phyloP scores from a whole-genome alignment of 2,113 vertebrate species.

The Danionella cerebrum region DNA sequence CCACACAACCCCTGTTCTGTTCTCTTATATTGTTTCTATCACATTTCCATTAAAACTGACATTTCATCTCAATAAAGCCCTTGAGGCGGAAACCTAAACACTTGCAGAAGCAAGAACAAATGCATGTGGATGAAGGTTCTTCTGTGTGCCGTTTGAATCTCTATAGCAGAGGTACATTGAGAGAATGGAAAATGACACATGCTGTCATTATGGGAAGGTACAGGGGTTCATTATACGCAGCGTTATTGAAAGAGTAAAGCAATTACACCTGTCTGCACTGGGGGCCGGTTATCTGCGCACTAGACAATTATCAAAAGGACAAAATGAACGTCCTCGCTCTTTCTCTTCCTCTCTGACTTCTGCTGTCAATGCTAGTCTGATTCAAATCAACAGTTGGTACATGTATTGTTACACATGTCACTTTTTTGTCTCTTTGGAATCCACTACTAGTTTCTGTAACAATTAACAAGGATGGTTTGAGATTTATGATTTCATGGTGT shows the following conservation, averaged over 20 bases:
- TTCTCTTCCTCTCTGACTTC: background rate
- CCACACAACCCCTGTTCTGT: constrained; percentile 53
- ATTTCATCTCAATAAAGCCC: constrained; percentile 79
- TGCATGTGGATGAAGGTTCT: constrained; percentile 13
- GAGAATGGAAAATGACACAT: constrained; percentile 38
- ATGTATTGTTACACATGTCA: background rate
- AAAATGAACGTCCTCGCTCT: constrained; percentile 27
- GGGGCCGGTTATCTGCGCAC: constrained; percentile 62
- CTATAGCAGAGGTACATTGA: background rate
- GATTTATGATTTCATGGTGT: background rate
- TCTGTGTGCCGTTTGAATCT: background rate
- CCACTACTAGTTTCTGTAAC: background rate
- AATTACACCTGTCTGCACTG: constrained; percentile 68
- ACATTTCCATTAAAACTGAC: constrained; percentile 79
- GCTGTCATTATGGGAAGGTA: constrained; percentile 60
- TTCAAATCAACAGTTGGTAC: background rate
- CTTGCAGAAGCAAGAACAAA: constrained; percentile 46
- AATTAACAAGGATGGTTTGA: background rate
- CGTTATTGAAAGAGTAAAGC: constrained; percentile 62
- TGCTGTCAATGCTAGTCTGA: background rate
- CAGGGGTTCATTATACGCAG: constrained; percentile 60
- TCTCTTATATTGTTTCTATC: constrained; percentile 67
- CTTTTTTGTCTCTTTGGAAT: background rate
- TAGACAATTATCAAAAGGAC: constrained; percentile 49
- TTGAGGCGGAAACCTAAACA: constrained; percentile 58